Base-by-base conservation (phyloP, 2,797 vertebrate species). In the Darevskia nairensis region DNA sequence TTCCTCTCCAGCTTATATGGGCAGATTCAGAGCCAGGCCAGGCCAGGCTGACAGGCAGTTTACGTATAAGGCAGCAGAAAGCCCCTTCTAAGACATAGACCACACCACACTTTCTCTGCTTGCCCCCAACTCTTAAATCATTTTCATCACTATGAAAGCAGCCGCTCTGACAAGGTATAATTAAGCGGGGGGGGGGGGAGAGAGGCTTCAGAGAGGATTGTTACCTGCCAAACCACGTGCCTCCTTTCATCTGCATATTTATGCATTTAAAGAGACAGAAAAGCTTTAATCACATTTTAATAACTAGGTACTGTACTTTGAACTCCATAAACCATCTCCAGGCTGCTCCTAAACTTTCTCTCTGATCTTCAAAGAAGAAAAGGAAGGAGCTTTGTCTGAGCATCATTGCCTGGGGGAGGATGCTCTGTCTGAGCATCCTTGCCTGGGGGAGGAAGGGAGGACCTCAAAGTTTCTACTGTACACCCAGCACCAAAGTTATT, bases 201-300 rank as follows among this genome's bases (percentile, higher is more conserved):
- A 29, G 91, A 93, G 94, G 92, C 93, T 94, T 92, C 84, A 95
- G 92, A 93, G 93, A 46, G 91, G 89, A 89, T 95, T 95, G 95
- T 94, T 82, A 80, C 9, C 79, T 89, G 93, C 94, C 95, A 96
- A 93, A 90, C 92, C 93, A 93, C 78, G 84, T 93, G 93, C 80
- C 66, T 90, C 83, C 94, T 95, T 95, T 96, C 94, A 95, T 95
- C 94, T 95, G 93, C 92, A 94, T 94, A 93, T 94, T 95, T 95
- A 93, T 94, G 90, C 88, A 93, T 94, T 94, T 93, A 91, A 94
- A 94, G 91, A 81, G 86, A 86, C 91, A 92, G 90, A 95, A 95
- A 95, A 94, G 50, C 92, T 94, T 95, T 94, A 92, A 94, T 95
- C 92, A 94, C 71, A 61, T 93, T 92, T 94, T 96, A 96, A 96